phyloP scores from a whole-genome alignment of 2,888 invertebrate genomes.

The Gnatocerus cornutus region DNA sequence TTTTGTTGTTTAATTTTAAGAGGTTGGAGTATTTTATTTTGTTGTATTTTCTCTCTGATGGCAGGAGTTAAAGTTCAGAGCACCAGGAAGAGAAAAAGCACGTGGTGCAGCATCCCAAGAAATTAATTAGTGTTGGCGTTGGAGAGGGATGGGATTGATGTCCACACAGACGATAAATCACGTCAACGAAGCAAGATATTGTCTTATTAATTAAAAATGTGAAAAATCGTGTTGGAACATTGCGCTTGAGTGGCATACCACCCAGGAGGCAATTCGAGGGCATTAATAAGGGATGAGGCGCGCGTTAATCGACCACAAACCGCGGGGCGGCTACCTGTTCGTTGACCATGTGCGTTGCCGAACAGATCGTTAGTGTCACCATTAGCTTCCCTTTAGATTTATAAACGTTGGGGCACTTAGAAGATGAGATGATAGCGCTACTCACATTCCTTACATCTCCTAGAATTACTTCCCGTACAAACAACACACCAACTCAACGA shows the following conservation, averaged over 20 bases:
- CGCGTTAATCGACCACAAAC: slow-evolving; percentile 51
- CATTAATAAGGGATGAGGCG: slow-evolving; percentile 52
- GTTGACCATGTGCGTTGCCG: slow-evolving; percentile 48
- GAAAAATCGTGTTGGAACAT: slow-evolving; percentile 38
- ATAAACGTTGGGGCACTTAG: slow-evolving; percentile 50
- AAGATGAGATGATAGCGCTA: slow-evolving; percentile 51
- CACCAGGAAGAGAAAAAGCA: neutral
- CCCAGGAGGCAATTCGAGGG: slow-evolving; percentile 41
- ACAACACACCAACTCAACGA: slow-evolving; percentile 47
- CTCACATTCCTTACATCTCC: slow-evolving; percentile 50
- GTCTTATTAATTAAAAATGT: slow-evolving; percentile 48
- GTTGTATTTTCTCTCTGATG: no score
- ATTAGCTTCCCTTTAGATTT: slow-evolving; percentile 52
- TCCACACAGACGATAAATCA: slow-evolving; percentile 31
- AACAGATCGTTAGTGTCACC: slow-evolving; percentile 53
- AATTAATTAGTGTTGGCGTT: no score
- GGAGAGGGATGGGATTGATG: no score
- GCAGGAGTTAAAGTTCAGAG: no score
- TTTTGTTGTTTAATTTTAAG: no score
- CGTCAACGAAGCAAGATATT: slow-evolving; percentile 29
- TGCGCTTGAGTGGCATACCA: slow-evolving; percentile 40
- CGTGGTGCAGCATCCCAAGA: neutral
- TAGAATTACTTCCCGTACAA: slow-evolving; percentile 52
- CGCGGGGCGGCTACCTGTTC: slow-evolving; percentile 52
- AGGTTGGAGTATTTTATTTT: no score